These are phyloP conservation scores for Todus mexicanus DNA, from an alignment of 2,797 vertebrate species.

Conservation along the genomic window DNA sequence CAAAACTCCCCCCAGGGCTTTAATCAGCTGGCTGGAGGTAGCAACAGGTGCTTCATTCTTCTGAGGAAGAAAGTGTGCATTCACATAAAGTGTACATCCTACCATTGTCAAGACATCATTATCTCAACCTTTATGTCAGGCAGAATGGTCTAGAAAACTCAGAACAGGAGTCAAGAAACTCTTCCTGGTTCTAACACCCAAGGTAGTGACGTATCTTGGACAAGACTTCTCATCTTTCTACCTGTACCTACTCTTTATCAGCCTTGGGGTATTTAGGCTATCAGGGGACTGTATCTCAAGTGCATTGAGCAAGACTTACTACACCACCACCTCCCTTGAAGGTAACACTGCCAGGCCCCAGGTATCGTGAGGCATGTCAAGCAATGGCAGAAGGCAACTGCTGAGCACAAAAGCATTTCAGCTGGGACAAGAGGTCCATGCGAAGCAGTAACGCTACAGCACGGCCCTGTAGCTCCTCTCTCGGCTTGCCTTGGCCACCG, in stretches of 20 bases:
- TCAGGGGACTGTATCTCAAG: not conserved
- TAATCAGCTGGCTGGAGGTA: not conserved
- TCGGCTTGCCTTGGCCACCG: not conserved
- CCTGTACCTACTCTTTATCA: not conserved
- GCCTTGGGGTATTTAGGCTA: not conserved
- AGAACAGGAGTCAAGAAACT: not conserved
- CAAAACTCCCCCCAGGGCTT: not conserved
- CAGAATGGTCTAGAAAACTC: not conserved
- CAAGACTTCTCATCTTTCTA: not conserved
- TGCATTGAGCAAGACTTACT: not conserved
- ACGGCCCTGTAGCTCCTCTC: rapidly evolving
- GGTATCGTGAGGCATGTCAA: rapidly evolving
- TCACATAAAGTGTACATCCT: not conserved
- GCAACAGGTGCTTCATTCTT: not conserved
- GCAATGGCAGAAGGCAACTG: too few species aligned
- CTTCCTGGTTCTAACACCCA: not conserved
- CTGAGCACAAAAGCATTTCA: not conserved
- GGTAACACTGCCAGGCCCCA: rapidly evolving
- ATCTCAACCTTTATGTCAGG: not conserved
- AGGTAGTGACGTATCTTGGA: not conserved
- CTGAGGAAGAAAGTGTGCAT: not conserved
- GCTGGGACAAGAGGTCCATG: rapidly evolving
- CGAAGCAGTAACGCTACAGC: not conserved
- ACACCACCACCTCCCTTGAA: not conserved
- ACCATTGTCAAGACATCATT: not conserved